A percentile compares a stretch with the other conserved stretches of the same genome.
These are phyloP conservation scores for Shinisaurus crocodilurus DNA, from an alignment of 2,113 vertebrate species.

Conservation along the genomic window DNA sequence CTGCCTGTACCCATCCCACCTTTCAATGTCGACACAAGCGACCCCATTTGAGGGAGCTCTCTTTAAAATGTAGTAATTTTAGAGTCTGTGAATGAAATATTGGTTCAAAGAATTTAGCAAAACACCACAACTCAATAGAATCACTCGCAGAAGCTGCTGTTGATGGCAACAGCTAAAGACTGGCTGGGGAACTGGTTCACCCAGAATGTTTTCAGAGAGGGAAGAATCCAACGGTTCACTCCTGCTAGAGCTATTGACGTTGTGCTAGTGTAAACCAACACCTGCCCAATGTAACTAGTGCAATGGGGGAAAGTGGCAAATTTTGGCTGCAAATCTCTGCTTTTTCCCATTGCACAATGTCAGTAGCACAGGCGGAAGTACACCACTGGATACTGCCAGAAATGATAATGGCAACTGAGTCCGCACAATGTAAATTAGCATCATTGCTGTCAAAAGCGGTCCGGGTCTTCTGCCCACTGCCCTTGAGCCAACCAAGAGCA, in stretches of 20 bases:
- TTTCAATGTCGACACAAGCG: conserved; percentile 8
- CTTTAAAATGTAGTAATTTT: conserved; percentile 16
- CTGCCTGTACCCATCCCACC: conserved; percentile 17
- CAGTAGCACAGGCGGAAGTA: too few relatives aligned
- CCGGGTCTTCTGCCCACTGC: neutral
- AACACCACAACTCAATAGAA: neutral
- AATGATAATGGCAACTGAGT: neutral
- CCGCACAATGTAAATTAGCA: neutral
- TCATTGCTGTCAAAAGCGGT: neutral
- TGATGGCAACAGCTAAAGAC: neutral
- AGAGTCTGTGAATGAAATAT: conserved; percentile 1
- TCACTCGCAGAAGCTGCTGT: neutral
- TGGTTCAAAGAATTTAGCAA: conserved; percentile 7
- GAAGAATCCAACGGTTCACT: too few relatives aligned
- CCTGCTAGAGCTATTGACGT: too few relatives aligned
- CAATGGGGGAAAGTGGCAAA: too few relatives aligned
- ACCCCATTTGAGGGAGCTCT: neutral
- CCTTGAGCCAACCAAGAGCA: neutral
- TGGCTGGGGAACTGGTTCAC: neutral
- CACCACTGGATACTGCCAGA: too few relatives aligned
- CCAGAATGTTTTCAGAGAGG: neutral
- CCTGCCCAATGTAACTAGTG: too few relatives aligned
- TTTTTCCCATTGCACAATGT: too few relatives aligned
- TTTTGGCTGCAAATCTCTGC: too few relatives aligned
- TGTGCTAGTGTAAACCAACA: too few relatives aligned